Percentiles rank a stretch among this genome's conserved stretches.
These are phyloP conservation scores for Tupaia tana DNA, from an alignment of 2,113 vertebrate genomes.

Conservation along the genomic window DNA sequence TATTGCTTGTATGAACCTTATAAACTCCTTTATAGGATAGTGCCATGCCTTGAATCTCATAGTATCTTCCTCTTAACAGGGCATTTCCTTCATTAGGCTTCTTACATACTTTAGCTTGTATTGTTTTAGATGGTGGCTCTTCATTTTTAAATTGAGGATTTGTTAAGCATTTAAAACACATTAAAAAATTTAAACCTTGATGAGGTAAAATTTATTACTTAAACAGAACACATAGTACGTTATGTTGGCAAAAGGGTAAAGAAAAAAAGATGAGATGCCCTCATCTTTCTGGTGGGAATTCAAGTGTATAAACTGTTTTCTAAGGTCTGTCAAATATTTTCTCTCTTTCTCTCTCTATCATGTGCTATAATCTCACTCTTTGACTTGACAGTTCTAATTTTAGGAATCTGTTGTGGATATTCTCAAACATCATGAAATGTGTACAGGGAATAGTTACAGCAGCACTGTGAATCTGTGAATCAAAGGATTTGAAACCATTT, in stretches of 20 bases:
- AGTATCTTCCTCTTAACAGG: constrained; percentile 4
- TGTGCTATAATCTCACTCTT: neutral
- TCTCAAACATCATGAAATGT: neutral
- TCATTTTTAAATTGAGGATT: constrained; percentile 8
- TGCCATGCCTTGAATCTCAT: constrained; percentile 37
- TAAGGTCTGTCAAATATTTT: neutral
- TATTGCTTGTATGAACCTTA: constrained; percentile 19
- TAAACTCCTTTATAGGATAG: neutral
- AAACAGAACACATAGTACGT: neutral
- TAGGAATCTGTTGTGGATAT: neutral
- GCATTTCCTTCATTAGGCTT: neutral
- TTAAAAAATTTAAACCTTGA: neutral
- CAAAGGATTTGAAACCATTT: constrained; percentile 14
- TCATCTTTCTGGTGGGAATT: neutral
- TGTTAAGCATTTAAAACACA: neutral
- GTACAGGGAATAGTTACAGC: neutral
- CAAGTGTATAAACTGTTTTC: neutral
- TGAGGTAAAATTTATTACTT: neutral
- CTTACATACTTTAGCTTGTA: constrained; percentile 10
- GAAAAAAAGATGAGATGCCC: neutral
- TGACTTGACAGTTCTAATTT: neutral
- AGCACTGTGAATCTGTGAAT: neutral
- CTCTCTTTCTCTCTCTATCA: neutral
- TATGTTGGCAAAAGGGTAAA: neutral
- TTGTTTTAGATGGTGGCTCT: neutral